Evolutionary conservation across 2,888 invertebrate genomes (phyloP).

Genomic region (Metallyticus violacea): DNA sequence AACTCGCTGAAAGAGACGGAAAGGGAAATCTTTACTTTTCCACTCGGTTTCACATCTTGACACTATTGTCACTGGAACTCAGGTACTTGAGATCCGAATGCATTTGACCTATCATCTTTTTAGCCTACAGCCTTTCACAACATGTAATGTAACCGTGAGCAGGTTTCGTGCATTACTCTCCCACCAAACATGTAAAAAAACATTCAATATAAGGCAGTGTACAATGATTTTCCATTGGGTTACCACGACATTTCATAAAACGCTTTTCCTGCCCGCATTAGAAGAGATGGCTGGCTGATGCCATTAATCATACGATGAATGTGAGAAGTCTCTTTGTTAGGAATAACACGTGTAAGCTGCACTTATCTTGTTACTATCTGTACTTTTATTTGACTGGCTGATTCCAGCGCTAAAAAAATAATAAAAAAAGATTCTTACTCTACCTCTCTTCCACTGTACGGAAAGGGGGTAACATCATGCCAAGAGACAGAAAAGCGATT

Average conservation of each 20-base stretch:
- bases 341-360: neutral
- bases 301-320: neutral
- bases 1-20: neutral
- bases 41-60: neutral
- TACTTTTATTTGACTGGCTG: too few species aligned
- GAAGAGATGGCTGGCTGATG: neutral
- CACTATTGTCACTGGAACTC: neutral
- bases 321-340: neutral
- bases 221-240: neutral
- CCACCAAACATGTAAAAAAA: neutral
- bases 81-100: neutral
- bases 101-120: neutral
- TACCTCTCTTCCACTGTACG: too few species aligned
- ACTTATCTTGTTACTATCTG: too few species aligned
- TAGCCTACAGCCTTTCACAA: neutral
- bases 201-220: neutral
- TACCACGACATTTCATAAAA: neutral
- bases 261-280: neutral
- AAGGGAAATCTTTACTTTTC: neutral
- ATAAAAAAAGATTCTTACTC: too few species aligned
- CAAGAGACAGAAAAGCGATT: too few species aligned
- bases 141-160: neutral
- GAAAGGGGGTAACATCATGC: too few species aligned
- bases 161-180: neutral
- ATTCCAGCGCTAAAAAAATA: too few species aligned